Evolutionary conservation across 2,113 vertebrate species (phyloP).

Genomic region (Recurvirostra avosetta): DNA sequence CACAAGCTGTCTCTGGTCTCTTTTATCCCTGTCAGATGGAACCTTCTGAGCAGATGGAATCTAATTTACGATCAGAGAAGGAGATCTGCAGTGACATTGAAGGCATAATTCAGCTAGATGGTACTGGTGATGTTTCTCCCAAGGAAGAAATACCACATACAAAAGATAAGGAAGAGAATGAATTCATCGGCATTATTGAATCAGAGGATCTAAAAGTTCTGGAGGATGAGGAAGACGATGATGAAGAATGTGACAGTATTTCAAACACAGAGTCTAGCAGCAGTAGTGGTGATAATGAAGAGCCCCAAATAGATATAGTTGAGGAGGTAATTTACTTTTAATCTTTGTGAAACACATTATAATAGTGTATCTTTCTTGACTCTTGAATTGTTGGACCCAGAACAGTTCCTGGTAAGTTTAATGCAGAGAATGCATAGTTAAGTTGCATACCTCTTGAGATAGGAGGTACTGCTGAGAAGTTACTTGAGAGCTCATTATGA

Average conservation of each 20-base stretch:
- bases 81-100: constrained; percentile 64
- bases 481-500: background rate
- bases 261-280: constrained; percentile 73
- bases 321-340: constrained; percentile 77
- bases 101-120: constrained; percentile 89
- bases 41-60: constrained; percentile 27
- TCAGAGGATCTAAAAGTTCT: constrained; percentile 83
- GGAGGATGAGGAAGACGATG: constrained; percentile 67
- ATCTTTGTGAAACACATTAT: background rate
- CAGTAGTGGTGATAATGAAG: constrained; percentile 72
- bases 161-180: constrained; percentile 77
- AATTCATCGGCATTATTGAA: constrained; percentile 82
- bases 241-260: constrained; percentile 71
- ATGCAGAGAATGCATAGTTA: background rate
- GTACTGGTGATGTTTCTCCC: constrained; percentile 79
- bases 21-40: constrained; percentile 33
- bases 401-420: background rate
- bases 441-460: background rate
- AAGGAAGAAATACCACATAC: constrained; percentile 71
- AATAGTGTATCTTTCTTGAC: background rate
- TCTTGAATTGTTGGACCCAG: background rate
- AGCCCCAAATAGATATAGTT: constrained; percentile 67
- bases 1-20: background rate
- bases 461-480: background rate
- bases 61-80: constrained; percentile 29